These are phyloP conservation scores for Eupeodes latifasciatus DNA, from an alignment of 2,888 invertebrate genomes.

Conservation along the genomic window DNA sequence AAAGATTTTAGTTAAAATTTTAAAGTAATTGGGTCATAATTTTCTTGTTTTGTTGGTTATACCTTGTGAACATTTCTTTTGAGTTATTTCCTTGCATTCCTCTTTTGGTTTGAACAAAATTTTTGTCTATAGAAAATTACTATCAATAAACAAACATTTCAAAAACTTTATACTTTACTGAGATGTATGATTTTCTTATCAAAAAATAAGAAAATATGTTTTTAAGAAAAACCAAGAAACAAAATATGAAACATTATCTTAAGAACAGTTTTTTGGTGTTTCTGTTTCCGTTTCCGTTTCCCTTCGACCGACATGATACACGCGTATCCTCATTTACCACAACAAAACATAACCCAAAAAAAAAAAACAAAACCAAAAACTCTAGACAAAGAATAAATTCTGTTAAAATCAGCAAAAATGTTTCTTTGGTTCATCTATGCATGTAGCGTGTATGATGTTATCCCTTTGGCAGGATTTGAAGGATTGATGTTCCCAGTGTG, in stretches of 20 bases:
- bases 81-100: too few relatives aligned
- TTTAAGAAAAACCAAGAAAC: not conserved
- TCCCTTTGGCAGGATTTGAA: constrained; percentile 76
- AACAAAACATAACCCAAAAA: not conserved
- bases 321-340: constrained; percentile 62
- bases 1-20: too few relatives aligned
- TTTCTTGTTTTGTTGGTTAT: too few relatives aligned
- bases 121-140: too few relatives aligned
- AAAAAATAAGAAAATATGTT: not conserved
- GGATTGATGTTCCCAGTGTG: constrained; percentile 66
- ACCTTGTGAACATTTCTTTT: too few relatives aligned
- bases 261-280: constrained; percentile 51
- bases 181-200: not conserved
- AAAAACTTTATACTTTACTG: too few relatives aligned
- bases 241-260: constrained; percentile 65
- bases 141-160: too few relatives aligned
- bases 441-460: constrained; percentile 52
- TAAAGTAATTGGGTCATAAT: too few relatives aligned
- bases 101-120: too few relatives aligned
- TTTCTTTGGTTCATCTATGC: constrained; percentile 62
- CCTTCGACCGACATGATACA: constrained; percentile 53
- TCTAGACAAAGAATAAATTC: constrained; percentile 25
- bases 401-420: constrained; percentile 69
- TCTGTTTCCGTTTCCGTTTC: constrained; percentile 34
- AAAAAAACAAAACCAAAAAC: not conserved